Evolutionary conservation across 2,888 invertebrate species (phyloP), one percentile per base, ranked within the genome.

Genomic region (Rutpela maculata): DNA sequence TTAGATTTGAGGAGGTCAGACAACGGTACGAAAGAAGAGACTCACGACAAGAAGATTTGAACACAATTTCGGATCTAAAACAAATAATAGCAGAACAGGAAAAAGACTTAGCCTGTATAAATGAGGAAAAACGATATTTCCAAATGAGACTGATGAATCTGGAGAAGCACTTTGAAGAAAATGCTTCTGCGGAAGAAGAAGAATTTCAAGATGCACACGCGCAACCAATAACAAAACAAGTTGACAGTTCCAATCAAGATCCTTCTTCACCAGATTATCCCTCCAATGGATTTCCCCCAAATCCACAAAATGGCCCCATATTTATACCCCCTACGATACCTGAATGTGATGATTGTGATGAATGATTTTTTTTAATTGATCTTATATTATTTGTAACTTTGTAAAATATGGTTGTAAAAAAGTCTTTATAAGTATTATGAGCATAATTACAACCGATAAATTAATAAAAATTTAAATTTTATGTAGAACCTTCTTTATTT

Each of bases 11-110:
- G 85, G 92, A 92, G 87, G 92, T 92, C 86, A 90, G 92, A 75
- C 90, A 91, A 88, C 89, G 92, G 22, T 92, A 92, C 77, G 92
- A 92, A 85, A 87, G 91, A 60, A 89, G 92, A 12, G 92, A 92
- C 86, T 92, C 92, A 0, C 89, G 92, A 1, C 89, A 90, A 11
- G 92, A 93, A 87, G 92, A 92, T 84, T 81, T 92, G 38, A 91
- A 91, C 74, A 90, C 91, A 81, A 92, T 93, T 63, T 88, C 91
- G 9, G 92, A 92, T 78, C 85, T 93, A 67, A 90, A 90, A 43
- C 90, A 91, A 81, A 90, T 92, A n/a, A 91, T 92, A 69, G 92
- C 92, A 38, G 91, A 92, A 76, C 92, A 92, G 83, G 92, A 93
- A 81, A 91, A 91, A 78, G 92, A 93, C 84, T 85, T 93, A 65